phyloP scores from a whole-genome alignment of 2,113 vertebrate genomes.

The Periophthalmodon schlosseri region DNA sequence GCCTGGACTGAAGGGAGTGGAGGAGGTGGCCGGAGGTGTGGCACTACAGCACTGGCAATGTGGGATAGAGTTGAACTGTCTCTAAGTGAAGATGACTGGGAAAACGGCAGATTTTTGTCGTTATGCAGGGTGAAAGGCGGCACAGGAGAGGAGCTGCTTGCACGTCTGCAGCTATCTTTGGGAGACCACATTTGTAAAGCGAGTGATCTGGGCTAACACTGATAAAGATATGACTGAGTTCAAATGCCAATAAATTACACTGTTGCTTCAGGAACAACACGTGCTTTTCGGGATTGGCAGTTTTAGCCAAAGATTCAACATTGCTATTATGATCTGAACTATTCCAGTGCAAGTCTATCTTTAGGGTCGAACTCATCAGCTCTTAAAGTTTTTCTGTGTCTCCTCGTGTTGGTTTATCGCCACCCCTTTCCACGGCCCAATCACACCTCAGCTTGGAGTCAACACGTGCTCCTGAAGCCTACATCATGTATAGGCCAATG shows the following conservation, averaged over 20 bases:
- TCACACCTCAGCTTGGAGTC: conserved; percentile 43
- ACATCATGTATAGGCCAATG: conserved; percentile 38
- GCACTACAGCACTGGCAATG: not conserved
- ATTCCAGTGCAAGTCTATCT: not conserved
- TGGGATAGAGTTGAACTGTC: not conserved
- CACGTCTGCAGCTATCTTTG: conserved; percentile 8
- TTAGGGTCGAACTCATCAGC: not conserved
- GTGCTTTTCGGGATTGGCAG: conserved; percentile 3
- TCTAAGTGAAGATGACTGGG: conserved; percentile 2
- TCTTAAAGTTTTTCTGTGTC: conserved; percentile 5
- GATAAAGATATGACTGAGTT: conserved; percentile 54
- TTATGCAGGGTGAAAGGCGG: not conserved
- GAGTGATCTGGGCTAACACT: conserved; percentile 28
- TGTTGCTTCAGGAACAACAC: conserved; percentile 11
- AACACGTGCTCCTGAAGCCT: conserved; percentile 38
- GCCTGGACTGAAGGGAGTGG: conserved; percentile 11
- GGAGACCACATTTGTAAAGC: conserved; percentile 8
- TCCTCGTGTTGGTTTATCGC: conserved; percentile 29
- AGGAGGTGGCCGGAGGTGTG: conserved; percentile 8
- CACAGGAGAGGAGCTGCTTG: not conserved
- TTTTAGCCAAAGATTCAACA: not conserved
- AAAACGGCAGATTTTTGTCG: conserved; percentile 28
- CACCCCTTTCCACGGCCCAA: conserved; percentile 58
- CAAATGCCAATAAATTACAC: conserved; percentile 27
- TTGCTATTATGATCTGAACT: not conserved